Percentiles rank a stretch among this genome's conserved stretches.
These are phyloP conservation scores for Hyppa rectilinea DNA, from an alignment of 2,888 invertebrate genomes.

Conservation along the genomic window DNA sequence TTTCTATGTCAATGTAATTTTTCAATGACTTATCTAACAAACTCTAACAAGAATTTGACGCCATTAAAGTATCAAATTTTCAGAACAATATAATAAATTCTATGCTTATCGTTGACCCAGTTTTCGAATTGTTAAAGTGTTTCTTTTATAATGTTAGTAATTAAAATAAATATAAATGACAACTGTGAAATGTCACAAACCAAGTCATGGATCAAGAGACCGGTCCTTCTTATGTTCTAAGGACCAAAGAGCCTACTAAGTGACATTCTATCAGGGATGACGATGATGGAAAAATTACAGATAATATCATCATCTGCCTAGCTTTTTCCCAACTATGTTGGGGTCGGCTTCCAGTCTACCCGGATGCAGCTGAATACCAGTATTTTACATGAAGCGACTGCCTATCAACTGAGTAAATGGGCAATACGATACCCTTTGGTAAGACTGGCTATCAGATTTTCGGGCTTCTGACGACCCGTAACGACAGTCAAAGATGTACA, in stretches of 20 bases:
- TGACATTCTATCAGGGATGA: background rate
- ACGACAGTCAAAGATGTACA: too few species aligned
- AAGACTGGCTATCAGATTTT: too few species aligned
- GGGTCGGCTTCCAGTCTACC: too few species aligned
- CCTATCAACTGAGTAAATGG: too few species aligned
- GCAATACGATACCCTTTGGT: too few species aligned
- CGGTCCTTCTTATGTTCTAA: background rate
- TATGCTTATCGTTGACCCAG: constrained; percentile 34
- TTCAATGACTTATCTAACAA: background rate
- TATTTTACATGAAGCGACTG: too few species aligned
- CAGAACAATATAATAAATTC: constrained; percentile 17
- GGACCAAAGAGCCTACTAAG: background rate
- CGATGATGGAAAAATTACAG: too few species aligned
- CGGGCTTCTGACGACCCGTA: too few species aligned
- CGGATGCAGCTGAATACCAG: too few species aligned
- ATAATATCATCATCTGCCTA: too few species aligned
- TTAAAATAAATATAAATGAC: background rate
- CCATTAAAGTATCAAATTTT: constrained; percentile 22
- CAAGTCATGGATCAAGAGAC: background rate
- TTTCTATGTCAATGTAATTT: constrained; percentile 26
- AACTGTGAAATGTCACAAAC: background rate
- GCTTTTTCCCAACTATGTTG: too few species aligned
- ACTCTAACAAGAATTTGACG: background rate
- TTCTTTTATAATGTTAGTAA: constrained; percentile 3
- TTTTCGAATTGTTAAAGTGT: constrained; percentile 5